Evolutionary conservation across 2,888 invertebrate genomes (phyloP).

Genomic region (Automeris io): DNA sequence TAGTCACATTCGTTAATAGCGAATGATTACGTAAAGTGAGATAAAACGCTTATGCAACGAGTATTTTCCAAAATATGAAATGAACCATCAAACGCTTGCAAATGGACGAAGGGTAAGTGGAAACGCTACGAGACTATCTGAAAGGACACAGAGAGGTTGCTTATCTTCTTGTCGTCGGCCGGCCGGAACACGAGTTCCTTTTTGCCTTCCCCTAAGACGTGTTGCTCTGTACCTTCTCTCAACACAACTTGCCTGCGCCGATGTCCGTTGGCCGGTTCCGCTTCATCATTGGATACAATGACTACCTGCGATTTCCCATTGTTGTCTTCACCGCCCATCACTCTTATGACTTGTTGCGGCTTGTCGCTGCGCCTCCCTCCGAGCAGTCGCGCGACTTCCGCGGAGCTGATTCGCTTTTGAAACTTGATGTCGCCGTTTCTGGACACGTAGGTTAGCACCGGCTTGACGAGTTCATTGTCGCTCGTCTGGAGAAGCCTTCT

Average conservation of each 20-base stretch:
- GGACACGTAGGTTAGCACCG: constrained; percentile 27
- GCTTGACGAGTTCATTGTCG: constrained; percentile 21
- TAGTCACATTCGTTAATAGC: not conserved
- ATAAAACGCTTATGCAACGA: not conserved
- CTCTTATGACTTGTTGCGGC: constrained; percentile 18
- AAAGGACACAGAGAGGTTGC: constrained; percentile 51
- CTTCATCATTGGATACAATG: constrained; percentile 21
- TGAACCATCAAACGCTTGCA: too few relatives aligned
- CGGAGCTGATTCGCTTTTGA: constrained; percentile 33
- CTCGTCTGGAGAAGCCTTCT: constrained; percentile 13
- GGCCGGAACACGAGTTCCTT: constrained; percentile 48
- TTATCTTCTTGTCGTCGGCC: constrained; percentile 38
- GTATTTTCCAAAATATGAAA: not conserved
- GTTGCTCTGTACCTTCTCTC: constrained; percentile 18
- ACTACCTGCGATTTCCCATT: constrained; percentile 18
- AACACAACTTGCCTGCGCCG: constrained; percentile 19
- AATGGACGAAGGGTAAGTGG: too few relatives aligned
- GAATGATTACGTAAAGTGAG: constrained; percentile 9
- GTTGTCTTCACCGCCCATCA: constrained; percentile 21
- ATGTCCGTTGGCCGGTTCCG: constrained; percentile 8
- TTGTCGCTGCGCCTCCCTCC: constrained; percentile 12
- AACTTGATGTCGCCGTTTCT: constrained; percentile 36
- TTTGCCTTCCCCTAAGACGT: constrained; percentile 26
- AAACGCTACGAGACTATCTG: constrained; percentile 24
- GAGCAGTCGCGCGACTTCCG: constrained; percentile 33